These are phyloP conservation scores for Hycleus cichorii DNA, from an alignment of 1,140 invertebrate genomes.

Conservation along the genomic window DNA sequence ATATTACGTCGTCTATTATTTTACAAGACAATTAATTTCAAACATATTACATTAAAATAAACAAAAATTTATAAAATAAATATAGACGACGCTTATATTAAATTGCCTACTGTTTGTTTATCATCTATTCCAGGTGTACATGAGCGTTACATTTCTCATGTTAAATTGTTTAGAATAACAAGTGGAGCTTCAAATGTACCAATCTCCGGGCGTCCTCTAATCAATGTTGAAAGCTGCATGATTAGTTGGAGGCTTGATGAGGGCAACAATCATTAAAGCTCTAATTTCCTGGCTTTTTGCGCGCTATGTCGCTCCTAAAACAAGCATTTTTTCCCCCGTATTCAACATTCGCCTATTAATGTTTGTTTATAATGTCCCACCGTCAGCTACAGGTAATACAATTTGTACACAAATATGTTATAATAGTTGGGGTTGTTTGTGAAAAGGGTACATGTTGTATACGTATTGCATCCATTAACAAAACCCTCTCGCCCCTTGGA, in stretches of 20 bases:
- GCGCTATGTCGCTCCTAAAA: no score
- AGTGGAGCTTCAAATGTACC: no score
- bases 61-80: background rate
- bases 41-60: background rate
- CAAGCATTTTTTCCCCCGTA: no score
- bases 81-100: background rate
- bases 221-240: no score
- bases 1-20: background rate
- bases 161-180: background rate
- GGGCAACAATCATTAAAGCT: no score
- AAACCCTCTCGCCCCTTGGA: slow-evolving; percentile 14
- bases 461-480: slow-evolving; percentile 3
- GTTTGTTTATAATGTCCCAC: background rate
- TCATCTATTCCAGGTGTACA: background rate
- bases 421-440: no score
- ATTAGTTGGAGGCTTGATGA: no score
- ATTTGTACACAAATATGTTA: slow-evolving; percentile 6
- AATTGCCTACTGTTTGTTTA: background rate
- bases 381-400: slow-evolving; percentile 8
- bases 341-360: background rate
- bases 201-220: no score
- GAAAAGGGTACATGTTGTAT: no score
- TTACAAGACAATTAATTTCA: background rate
- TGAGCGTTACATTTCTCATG: background rate
- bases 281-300: no score